Evolutionary conservation across 1,140 invertebrate genomes (phyloP).

Genomic region (Brachionus calyciflorus): DNA sequence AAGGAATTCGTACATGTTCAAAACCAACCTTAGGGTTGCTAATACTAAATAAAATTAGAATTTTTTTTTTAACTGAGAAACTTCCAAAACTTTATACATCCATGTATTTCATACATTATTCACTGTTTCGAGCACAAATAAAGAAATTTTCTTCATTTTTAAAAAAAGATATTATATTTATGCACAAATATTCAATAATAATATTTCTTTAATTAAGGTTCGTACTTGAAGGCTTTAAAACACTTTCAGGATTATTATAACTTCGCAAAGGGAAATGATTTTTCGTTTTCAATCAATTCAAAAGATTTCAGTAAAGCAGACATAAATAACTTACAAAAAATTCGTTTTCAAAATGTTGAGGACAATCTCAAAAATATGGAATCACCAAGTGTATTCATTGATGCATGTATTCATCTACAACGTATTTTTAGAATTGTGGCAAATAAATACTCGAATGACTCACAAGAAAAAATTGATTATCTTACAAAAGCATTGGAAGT

Average conservation of each 20-base stretch:
- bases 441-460: neutral
- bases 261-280: conserved; percentile 13
- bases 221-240: neutral
- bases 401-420: conserved; percentile 38
- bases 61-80: too few relatives aligned
- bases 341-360: conserved; percentile 7
- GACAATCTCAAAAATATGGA: neutral
- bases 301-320: conserved; percentile 32
- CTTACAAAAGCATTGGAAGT: conserved; percentile 24
- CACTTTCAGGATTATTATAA: conserved; percentile 31
- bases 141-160: too few relatives aligned
- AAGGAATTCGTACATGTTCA: too few relatives aligned
- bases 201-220: neutral
- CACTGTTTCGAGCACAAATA: too few relatives aligned
- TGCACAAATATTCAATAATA: too few relatives aligned
- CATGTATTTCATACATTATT: too few relatives aligned
- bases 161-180: too few relatives aligned
- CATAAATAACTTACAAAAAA: neutral
- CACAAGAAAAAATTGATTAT: conserved; percentile 3
- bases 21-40: too few relatives aligned
- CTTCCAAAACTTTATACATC: too few relatives aligned
- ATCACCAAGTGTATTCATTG: neutral
- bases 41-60: too few relatives aligned
- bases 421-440: conserved; percentile 30
- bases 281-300: neutral